phyloP scores from a whole-genome alignment of 1,140 invertebrate species.

The Aporrectodea caliginosa region DNA sequence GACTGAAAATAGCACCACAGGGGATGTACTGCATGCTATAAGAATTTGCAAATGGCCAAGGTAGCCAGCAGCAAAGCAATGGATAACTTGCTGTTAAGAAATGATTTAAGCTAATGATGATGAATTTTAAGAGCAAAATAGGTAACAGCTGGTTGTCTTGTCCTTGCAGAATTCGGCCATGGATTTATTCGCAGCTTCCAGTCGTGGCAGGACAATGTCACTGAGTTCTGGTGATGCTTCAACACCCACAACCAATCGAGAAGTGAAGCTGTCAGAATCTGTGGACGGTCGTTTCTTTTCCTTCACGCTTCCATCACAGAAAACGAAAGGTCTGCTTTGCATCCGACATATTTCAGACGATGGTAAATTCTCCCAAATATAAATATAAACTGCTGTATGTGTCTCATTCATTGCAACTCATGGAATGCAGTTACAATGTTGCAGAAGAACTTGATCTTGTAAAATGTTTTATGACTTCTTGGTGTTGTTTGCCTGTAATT shows the following conservation, averaged over 20 bases:
- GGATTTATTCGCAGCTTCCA: neutral
- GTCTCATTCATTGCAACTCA: neutral
- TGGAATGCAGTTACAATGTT: too few species aligned
- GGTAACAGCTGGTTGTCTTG: neutral
- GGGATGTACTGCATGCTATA: too few species aligned
- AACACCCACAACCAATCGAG: neutral
- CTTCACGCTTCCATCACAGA: neutral
- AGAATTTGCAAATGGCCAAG: too few species aligned
- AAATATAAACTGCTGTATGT: neutral
- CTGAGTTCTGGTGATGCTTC: neutral
- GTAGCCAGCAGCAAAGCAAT: too few species aligned
- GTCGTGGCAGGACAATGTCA: neutral
- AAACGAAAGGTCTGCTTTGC: neutral
- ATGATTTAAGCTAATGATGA: neutral
- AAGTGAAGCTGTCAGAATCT: neutral
- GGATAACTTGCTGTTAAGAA: too few species aligned
- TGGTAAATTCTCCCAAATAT: neutral
- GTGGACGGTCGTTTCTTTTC: neutral
- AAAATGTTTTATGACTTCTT: neutral
- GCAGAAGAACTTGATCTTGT: neutral
- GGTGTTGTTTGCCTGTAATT: neutral
- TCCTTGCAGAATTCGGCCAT: neutral
- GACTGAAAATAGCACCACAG: too few species aligned
- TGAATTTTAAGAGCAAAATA: neutral
- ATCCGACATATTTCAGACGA: too few species aligned